A percentile compares a stretch with the other conserved stretches of the same genome.
Evolutionary conservation across 2,113 vertebrate genomes (phyloP).

Genomic region (Fregata magnificens): DNA sequence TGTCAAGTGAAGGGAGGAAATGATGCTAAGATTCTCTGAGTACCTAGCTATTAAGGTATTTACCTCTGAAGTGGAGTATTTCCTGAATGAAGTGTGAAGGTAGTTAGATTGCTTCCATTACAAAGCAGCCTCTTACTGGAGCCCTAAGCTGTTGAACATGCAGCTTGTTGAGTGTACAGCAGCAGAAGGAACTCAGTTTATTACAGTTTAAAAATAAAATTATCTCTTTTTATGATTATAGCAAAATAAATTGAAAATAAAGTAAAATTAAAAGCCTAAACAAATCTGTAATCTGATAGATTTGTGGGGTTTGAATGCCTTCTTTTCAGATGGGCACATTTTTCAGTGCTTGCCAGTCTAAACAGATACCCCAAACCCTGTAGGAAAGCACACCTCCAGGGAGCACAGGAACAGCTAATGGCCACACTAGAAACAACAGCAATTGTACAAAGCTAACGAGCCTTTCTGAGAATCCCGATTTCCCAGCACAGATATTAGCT

Average conservation of each 20-base stretch:
- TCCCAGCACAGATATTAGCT: not conserved
- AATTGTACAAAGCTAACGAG: not conserved
- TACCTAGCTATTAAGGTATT: not conserved
- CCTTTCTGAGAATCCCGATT: not conserved
- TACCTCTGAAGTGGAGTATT: slow-evolving; percentile 26
- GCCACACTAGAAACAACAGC: not conserved
- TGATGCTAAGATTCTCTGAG: not conserved
- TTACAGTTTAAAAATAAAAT: not conserved
- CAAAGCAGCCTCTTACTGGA: slow-evolving; percentile 27
- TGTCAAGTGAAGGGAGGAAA: slow-evolving; percentile 18
- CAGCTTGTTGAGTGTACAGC: not conserved
- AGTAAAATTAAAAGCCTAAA: not conserved
- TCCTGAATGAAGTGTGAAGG: slow-evolving; percentile 38
- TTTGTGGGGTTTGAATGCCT: no score
- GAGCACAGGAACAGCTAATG: not conserved
- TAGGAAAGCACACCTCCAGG: not conserved
- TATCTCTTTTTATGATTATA: rapidly evolving
- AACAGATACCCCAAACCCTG: not conserved
- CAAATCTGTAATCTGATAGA: not conserved
- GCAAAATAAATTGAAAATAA: not conserved
- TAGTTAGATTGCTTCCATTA: not conserved
- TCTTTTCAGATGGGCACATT: not conserved
- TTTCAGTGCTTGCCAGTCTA: not conserved
- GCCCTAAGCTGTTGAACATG: not conserved
- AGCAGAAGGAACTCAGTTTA: not conserved